A percentile compares a stretch with the other conserved stretches of the same genome.
phyloP scores from a whole-genome alignment of 1,140 invertebrate species.

The Contarinia nasturtii region DNA sequence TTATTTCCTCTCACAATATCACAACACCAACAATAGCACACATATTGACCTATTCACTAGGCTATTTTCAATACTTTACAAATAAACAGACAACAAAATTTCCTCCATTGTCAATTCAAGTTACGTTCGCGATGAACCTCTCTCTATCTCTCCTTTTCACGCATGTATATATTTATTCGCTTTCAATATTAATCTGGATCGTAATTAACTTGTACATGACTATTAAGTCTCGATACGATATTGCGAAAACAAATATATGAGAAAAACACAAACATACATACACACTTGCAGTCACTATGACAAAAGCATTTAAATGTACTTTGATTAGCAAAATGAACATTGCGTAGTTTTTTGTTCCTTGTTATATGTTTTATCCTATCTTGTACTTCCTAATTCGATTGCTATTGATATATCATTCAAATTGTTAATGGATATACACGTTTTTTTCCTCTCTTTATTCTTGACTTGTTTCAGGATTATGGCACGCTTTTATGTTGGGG shows the following conservation, averaged over 20 bases:
- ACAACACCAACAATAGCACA: no score
- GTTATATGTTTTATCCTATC: background rate
- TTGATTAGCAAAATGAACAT: background rate
- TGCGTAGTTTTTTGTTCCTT: background rate
- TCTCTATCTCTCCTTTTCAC: no score
- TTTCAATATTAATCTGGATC: background rate
- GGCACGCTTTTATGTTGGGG: conserved; percentile 58
- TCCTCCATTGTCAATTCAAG: no score
- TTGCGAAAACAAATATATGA: background rate
- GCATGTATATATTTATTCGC: no score
- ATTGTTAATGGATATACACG: background rate
- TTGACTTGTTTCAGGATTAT: conserved; percentile 39
- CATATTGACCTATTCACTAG: no score
- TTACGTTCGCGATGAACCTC: no score
- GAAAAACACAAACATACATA: background rate
- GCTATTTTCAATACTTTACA: no score
- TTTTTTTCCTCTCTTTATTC: conserved; percentile 2
- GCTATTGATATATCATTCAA: background rate
- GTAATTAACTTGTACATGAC: background rate
- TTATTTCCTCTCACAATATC: no score
- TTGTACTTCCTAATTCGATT: background rate
- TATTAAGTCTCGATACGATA: background rate
- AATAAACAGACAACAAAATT: no score
- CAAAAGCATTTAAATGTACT: background rate
- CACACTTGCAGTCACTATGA: background rate